Percentiles rank a stretch among this genome's conserved stretches.
Evolutionary conservation across 2,797 vertebrate species (phyloP).

Genomic region (Glyptemys insculpta): DNA sequence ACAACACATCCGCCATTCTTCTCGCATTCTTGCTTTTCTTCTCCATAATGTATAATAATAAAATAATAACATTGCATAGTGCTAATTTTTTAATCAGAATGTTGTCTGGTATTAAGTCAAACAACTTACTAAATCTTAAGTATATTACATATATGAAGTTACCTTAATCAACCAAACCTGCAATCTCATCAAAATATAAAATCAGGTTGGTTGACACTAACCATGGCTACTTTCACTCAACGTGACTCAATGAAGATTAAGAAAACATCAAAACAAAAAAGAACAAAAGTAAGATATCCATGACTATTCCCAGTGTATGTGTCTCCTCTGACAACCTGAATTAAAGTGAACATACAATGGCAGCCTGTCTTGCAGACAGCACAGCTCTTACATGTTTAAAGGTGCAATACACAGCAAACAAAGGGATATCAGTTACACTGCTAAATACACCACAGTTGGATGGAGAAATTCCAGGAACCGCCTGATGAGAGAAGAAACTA

Average conservation of each 20-base stretch:
- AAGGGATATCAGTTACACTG: slow-evolving; percentile 8
- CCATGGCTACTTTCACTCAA: not conserved
- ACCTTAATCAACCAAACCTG: not conserved
- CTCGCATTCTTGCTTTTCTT: no score
- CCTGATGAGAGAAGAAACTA: slow-evolving; percentile 20
- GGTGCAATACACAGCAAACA: not conserved
- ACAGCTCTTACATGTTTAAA: slow-evolving; percentile 9
- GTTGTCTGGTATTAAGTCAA: not conserved
- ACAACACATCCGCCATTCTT: no score
- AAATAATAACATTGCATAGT: not conserved
- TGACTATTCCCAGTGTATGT: not conserved
- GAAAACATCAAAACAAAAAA: not conserved
- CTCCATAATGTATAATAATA: not conserved
- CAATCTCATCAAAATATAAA: not conserved
- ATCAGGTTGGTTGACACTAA: not conserved
- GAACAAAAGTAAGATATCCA: not conserved
- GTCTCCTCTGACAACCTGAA: slow-evolving; percentile 15
- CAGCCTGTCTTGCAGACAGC: not conserved
- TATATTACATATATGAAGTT: not conserved
- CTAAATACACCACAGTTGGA: slow-evolving; percentile 20
- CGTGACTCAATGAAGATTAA: not conserved
- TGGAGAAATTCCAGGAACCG: slow-evolving; percentile 20
- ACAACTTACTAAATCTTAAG: not conserved
- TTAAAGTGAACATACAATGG: slow-evolving; percentile 14
- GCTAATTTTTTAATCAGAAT: not conserved